A percentile compares a stretch with the other conserved stretches of the same genome.
Evolutionary conservation across 1,140 invertebrate genomes (phyloP).

Genomic region (Solen grandis): DNA sequence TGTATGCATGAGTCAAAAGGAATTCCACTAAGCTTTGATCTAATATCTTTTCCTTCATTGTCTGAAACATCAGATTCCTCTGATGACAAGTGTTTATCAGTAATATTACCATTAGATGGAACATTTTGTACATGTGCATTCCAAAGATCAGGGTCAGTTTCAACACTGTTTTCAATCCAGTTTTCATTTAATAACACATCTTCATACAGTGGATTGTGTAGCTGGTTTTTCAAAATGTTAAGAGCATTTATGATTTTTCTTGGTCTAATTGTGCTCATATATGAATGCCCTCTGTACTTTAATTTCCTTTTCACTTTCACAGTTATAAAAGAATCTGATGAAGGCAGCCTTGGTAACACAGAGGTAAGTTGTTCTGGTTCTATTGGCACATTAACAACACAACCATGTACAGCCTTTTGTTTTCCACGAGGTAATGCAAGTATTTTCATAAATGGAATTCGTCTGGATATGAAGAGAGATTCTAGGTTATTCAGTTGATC

Average conservation of each 20-base stretch:
- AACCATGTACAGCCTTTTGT: too few relatives aligned
- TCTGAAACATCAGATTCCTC: not conserved
- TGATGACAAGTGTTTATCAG: not conserved
- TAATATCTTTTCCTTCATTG: conserved; percentile 10
- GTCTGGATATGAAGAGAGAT: too few relatives aligned
- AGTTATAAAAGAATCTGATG: too few relatives aligned
- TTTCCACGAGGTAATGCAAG: not conserved
- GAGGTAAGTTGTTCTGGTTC: not conserved
- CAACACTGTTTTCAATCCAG: conserved; percentile 26
- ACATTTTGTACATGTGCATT: conserved; percentile 14
- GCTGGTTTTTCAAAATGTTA: conserved; percentile 24
- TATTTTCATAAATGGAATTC: conserved; percentile 29
- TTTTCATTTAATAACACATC: too few relatives aligned
- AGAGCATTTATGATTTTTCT: conserved; percentile 32
- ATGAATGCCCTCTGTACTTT: conserved; percentile 50
- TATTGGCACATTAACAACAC: conserved; percentile 18
- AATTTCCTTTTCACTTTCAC: too few relatives aligned
- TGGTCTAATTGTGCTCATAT: conserved; percentile 50
- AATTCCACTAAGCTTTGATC: conserved; percentile 4
- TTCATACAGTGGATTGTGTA: conserved; percentile 39
- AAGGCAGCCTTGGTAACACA: conserved; percentile 4
- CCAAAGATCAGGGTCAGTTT: conserved; percentile 34
- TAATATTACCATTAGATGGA: not conserved
- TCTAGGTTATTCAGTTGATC: not conserved
- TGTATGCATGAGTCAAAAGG: conserved; percentile 24